Evolutionary conservation across 2,113 vertebrate genomes (phyloP).

Genomic region (Sialia sialis): DNA sequence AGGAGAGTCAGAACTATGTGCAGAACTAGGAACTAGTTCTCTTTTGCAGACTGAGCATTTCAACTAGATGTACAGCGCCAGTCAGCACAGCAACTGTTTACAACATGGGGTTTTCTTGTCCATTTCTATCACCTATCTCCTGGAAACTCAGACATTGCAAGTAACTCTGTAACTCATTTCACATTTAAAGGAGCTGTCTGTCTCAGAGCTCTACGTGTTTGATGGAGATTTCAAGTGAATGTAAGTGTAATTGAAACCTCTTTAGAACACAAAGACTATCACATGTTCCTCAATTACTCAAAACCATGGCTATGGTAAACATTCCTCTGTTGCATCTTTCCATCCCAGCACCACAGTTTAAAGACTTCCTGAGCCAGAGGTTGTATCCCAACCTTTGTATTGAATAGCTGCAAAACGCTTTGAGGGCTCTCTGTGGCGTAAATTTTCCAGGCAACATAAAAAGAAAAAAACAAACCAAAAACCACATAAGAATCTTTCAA

Average conservation of each 20-base stretch:
- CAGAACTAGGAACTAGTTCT: not conserved
- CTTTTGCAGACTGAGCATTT: not conserved
- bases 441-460: not conserved
- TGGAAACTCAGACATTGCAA: not conserved
- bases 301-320: not conserved
- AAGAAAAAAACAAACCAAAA: not conserved
- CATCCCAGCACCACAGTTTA: not conserved
- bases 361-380: not conserved
- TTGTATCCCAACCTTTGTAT: not conserved
- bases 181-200: not conserved
- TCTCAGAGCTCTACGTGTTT: not conserved
- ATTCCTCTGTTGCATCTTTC: not conserved
- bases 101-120: fast-evolving
- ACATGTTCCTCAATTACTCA: not conserved
- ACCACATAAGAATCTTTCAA: not conserved
- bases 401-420: not conserved
- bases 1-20: not conserved
- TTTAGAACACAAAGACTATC: not conserved
- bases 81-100: not conserved
- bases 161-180: not conserved
- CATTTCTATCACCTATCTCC: not conserved
- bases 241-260: not conserved
- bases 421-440: not conserved
- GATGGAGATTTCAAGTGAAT: not conserved
- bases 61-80: not conserved